These are phyloP conservation scores for Lepidurus apus DNA, from an alignment of 1,140 invertebrate genomes.

Conservation along the genomic window DNA sequence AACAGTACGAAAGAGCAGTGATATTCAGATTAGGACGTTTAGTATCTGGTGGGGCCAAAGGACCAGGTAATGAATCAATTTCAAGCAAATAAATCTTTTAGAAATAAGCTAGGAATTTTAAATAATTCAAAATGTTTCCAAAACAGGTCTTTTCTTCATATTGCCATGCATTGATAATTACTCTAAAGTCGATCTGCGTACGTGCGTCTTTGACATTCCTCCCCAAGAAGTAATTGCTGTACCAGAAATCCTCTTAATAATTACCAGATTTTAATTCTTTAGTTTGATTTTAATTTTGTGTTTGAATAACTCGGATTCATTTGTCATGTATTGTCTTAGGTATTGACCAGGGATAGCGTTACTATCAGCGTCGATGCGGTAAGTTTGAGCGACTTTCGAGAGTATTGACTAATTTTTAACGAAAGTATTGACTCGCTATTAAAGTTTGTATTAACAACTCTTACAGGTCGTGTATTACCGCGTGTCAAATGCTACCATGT, in stretches of 20 bases:
- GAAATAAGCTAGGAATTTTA: neutral
- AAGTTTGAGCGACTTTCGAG: neutral
- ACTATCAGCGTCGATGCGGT: constrained; percentile 55
- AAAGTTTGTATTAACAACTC: neutral
- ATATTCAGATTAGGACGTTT: constrained; percentile 47
- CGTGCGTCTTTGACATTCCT: constrained; percentile 38
- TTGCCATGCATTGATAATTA: constrained; percentile 54
- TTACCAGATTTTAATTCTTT: neutral
- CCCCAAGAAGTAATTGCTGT: constrained; percentile 39
- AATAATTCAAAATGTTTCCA: neutral
- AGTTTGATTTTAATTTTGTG: too few relatives aligned
- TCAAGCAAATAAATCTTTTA: neutral
- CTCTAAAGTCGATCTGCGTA: constrained; percentile 44
- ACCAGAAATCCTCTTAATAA: too few relatives aligned
- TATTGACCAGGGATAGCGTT: constrained; percentile 57
- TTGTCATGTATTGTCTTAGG: constrained; percentile 41
- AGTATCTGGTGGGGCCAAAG: constrained; percentile 51
- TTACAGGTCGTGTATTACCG: constrained; percentile 50
- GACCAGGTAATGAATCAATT: constrained; percentile 42
- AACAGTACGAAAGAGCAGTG: constrained; percentile 51
- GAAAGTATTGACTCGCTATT: too few relatives aligned
- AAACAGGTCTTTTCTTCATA: constrained; percentile 47
- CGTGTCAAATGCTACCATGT: constrained; percentile 86
- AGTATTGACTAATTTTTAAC: too few relatives aligned
- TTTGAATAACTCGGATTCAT: neutral